Percentiles rank a stretch among this genome's conserved stretches.
These are phyloP conservation scores for Erpetoichthys calabaricus DNA, from an alignment of 2,797 vertebrate genomes.

Conservation along the genomic window DNA sequence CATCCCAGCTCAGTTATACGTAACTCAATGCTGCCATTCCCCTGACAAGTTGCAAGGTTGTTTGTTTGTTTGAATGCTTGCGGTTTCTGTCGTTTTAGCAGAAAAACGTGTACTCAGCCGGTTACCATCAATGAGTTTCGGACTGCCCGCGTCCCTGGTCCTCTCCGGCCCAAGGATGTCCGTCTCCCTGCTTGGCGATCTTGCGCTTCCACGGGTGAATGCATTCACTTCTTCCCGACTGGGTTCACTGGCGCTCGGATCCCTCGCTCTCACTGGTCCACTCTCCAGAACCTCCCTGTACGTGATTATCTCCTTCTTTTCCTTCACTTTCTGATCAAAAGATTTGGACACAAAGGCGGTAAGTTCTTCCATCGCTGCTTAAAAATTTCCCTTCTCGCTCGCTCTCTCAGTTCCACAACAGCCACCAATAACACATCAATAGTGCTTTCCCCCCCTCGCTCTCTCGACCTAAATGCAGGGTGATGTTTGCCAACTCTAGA, in stretches of 20 bases:
- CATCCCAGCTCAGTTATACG: background rate
- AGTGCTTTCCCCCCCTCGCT: slow-evolving; percentile 31
- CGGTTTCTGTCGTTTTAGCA: background rate
- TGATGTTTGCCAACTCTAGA: slow-evolving; percentile 52
- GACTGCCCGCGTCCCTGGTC: slow-evolving; percentile 73
- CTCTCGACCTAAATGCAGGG: slow-evolving; percentile 48
- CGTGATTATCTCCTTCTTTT: slow-evolving; percentile 92
- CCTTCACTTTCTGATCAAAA: slow-evolving; percentile 96
- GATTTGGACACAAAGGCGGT: slow-evolving; percentile 96
- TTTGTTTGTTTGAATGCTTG: too few relatives aligned
- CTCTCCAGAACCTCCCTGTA: slow-evolving; percentile 92
- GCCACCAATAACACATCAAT: slow-evolving; percentile 71
- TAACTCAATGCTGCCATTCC: background rate
- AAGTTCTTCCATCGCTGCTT: slow-evolving; percentile 88
- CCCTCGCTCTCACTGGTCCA: slow-evolving; percentile 67
- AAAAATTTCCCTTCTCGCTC: slow-evolving; percentile 32
- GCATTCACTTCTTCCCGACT: slow-evolving; percentile 64
- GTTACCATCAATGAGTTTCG: slow-evolving; percentile 85
- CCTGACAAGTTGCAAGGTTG: background rate
- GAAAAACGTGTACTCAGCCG: slow-evolving; percentile 10
- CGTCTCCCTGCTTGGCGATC: slow-evolving; percentile 74
- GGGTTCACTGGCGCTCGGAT: slow-evolving; percentile 57
- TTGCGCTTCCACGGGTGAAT: slow-evolving; percentile 56
- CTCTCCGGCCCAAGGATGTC: slow-evolving; percentile 76
- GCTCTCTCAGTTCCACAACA: slow-evolving; percentile 47